Evolutionary conservation across 2,113 vertebrate species (phyloP), one percentile per base, ranked within the genome.

Genomic region (Coptodon rendalli): DNA sequence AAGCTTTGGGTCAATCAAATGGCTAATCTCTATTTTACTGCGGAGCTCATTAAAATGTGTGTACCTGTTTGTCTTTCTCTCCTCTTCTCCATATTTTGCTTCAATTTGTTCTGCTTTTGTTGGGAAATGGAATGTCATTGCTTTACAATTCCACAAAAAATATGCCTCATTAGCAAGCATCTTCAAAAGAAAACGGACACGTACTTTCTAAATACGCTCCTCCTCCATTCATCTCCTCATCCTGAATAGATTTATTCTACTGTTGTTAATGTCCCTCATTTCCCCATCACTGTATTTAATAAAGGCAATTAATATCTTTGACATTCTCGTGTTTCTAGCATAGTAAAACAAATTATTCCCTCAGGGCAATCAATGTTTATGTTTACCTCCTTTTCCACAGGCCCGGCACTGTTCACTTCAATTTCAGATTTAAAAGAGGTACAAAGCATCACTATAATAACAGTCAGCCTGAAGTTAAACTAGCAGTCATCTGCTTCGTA

Each of bases 31-130:
- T 89, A 87, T 90, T 86, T 89, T 80, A 81, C 38, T 12, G 34
- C 5, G 50, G 40, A 38, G 81, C 90, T 93, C 53, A 63, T 92
- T 91, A 89, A 89, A 89, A 83, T 78, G 73, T 81, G 78, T 82
- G 59, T 86, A 87, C 86, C 92, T 88, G 86, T 73, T 88, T 89
- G 79, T 81, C 54, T 52, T 56, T n/a, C 43, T 83, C 83, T 71
- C 16, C 7, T 80, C 3, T 82, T 80, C 79, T 85, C 79, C 73
- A 84, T 13, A 91, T 89, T 87, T 73, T 89, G 66, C 88, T 88
- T 89, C 84, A 84, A 86, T 93, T 94, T 87, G 88, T 89, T 89
- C 82, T 84, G 87, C 89, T 91, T 91, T 90, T 88, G 79, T 87
- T 63, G 7, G 53, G 79, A 94, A 89, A 93, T 59, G 22, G 50